Base-by-base conservation (phyloP, 2,888 invertebrate species). In the Hetaerina titia region DNA sequence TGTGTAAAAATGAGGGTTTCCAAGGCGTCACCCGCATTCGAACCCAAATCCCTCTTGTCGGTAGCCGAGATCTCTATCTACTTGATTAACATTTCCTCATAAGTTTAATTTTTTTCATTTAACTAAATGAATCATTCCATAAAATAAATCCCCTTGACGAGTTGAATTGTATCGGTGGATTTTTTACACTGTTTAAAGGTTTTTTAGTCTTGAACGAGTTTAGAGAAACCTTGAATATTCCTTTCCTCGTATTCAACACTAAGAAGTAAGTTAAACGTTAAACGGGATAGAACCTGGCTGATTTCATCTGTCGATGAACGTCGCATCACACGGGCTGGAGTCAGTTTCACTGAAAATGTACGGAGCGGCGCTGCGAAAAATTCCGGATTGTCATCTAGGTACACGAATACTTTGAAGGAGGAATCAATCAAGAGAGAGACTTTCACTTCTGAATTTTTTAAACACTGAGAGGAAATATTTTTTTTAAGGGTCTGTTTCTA, bases 401-500 rank as follows among this genome's bases (percentile, higher is more conserved):
- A 31, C 81, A 81, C 25, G 31, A 6, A 69, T 31, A 31, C 81
- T 81, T 81, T 81, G 15, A 0, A 2, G 31, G 81, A 31, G 81
- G 31, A 81, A 81, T 81, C 81, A 81, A 81, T 81, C 81, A 81
- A 81, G 81, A 11, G 31, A 31, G 31, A 25, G 81, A 81, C 81
- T 81, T 81, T 81, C 81, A 81, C 81, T 31, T 31, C 81, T 81
- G 81, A 81, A 81, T 81, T 81, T 81, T 81, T 81, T 81, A 81
- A 31, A 81, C 9, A 5, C 7, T 1, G 13, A 11, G 25, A 31
- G 15, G 15, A 81, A 81, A 81, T 22, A 31, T 31, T 22, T 81
- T 81, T 81, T 81, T 45, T 22, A 81, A 31, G 31, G 81, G 81
- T 81, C 81, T 81, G 31, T 81, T 81, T 81, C 31, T 13, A 81